phyloP scores from a whole-genome alignment of 2,113 vertebrate genomes.

The Sceloporus tristichus region DNA sequence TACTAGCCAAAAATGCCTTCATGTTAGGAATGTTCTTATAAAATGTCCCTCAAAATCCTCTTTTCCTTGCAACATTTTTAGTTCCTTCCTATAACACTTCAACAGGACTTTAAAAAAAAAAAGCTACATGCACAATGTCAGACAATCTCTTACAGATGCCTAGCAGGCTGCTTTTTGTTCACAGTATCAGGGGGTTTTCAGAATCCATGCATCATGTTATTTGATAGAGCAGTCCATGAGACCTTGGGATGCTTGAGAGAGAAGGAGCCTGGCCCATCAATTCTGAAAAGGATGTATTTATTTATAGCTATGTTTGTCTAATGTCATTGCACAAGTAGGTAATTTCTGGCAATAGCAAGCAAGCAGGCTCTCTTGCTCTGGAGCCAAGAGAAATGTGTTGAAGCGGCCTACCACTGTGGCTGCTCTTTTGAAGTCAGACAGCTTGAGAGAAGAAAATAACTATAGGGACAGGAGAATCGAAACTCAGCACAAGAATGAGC shows the following conservation, averaged over 20 bases:
- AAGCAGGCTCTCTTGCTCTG: slow-evolving; percentile 46
- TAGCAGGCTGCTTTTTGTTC: slow-evolving; percentile 36
- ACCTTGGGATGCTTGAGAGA: slow-evolving; percentile 39
- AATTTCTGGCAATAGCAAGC: slow-evolving; percentile 61
- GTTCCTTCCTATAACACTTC: slow-evolving; percentile 53
- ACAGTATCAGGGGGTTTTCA: slow-evolving; percentile 26
- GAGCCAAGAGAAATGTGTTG: slow-evolving; percentile 62
- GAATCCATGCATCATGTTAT: slow-evolving; percentile 8
- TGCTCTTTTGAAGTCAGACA: slow-evolving; percentile 21
- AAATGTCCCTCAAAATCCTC: slow-evolving; percentile 45
- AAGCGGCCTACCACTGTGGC: slow-evolving; percentile 40
- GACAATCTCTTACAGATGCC: slow-evolving; percentile 23
- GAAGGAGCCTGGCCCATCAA: slow-evolving; percentile 38
- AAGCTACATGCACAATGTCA: slow-evolving; percentile 18
- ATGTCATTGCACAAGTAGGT: slow-evolving; percentile 58
- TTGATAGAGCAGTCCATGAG: slow-evolving; percentile 24
- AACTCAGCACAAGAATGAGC: background rate
- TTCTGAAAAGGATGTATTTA: slow-evolving; percentile 55
- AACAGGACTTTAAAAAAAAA: slow-evolving; percentile 14
- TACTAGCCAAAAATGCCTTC: slow-evolving; percentile 23
- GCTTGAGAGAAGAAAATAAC: slow-evolving; percentile 2
- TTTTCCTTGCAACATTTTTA: slow-evolving; percentile 34
- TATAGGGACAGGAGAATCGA: background rate
- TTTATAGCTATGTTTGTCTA: slow-evolving; percentile 66
- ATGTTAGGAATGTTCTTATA: slow-evolving; percentile 30